phyloP scores from a whole-genome alignment of 2,797 vertebrate genomes.

The Pangasius sanitwongsei region DNA sequence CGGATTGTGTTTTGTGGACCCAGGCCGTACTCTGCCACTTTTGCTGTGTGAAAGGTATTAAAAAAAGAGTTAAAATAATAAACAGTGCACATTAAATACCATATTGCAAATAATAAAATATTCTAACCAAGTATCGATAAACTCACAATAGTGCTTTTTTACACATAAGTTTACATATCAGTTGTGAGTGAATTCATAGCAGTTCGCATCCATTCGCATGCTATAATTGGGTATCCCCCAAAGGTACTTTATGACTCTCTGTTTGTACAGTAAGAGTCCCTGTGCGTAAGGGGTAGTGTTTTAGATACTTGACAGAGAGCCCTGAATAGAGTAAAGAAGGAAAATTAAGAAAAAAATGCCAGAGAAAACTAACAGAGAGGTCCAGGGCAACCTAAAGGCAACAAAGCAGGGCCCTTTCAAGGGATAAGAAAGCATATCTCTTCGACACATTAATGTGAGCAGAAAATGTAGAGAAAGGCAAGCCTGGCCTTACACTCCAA shows the following conservation, averaged over 20 bases:
- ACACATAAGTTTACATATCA: neutral
- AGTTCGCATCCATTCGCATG: neutral
- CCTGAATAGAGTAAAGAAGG: constrained; percentile 23
- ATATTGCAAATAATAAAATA: neutral
- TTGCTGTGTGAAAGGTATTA: constrained; percentile 70
- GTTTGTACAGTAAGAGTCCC: constrained; percentile 39
- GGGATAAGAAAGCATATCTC: constrained; percentile 62
- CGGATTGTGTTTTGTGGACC: constrained; percentile 83
- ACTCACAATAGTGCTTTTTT: neutral
- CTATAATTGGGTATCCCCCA: constrained; percentile 35
- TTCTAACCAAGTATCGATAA: neutral
- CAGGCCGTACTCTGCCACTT: constrained; percentile 83
- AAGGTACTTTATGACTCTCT: constrained; percentile 10
- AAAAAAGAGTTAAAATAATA: constrained; percentile 26
- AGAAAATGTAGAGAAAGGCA: constrained; percentile 16
- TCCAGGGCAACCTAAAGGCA: neutral
- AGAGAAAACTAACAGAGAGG: constrained; percentile 47
- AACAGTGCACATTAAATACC: neutral
- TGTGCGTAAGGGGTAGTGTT: constrained; percentile 20
- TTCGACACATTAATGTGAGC: constrained; percentile 60
- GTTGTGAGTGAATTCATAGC: constrained; percentile 13
- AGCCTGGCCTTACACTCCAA: neutral
- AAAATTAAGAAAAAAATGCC: constrained; percentile 38
- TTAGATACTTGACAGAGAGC: constrained; percentile 39
- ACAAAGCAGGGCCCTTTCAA: constrained; percentile 56